Evolutionary conservation across 2,888 invertebrate species (phyloP), one percentile per base, ranked within the genome.

Genomic region (Bugulina stolonifera): DNA sequence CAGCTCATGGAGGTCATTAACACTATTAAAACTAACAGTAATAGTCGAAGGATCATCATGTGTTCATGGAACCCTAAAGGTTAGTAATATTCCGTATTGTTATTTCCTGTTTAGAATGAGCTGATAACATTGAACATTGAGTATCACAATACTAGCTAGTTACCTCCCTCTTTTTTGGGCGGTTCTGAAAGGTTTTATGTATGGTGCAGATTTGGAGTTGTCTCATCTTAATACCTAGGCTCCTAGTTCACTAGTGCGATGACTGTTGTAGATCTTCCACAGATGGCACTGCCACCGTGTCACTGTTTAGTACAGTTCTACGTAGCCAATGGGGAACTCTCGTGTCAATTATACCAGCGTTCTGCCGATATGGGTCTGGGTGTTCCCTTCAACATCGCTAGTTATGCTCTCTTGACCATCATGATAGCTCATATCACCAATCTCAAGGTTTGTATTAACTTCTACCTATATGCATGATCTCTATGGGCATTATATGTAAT

Each of bases 371-470:
- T 98, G 91, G 87, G 87, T 69, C 87, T 98, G 0, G 98, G 98
- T n/a, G 95, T 97, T 0, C 97, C 97, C 18, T 98, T 98, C 84
- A 98, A 98, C 85, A 94, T 99, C 78, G 97, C 98, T 70, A 96
- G 96, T 78, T 99, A 98, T 85, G 89, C 97, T 0, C 84, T 98
- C 35, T 87, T 98, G 1, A 96, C 95, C 1, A 91, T 91, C 79
- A 96, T 99, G 94, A 91, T 98, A 76, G 97, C 98, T 32, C 93
- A 96, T 81, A 89, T 98, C 27, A 94, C 94, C n/a, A 90, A 89
- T 69, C 87, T 96, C 64, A 90, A 94, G 88, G 92, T 91, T 81
- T 79, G 78, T 54, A 23, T n/a, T n/a, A n/a, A n/a, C n/a, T n/a
- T n/a, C n/a, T n/a, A n/a, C n/a, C n/a, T n/a, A n/a, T n/a, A n/a